A percentile compares a stretch with the other conserved stretches of the same genome.
These are phyloP conservation scores for Druceiella hillmani DNA, from an alignment of 2,888 invertebrate genomes.

Conservation along the genomic window DNA sequence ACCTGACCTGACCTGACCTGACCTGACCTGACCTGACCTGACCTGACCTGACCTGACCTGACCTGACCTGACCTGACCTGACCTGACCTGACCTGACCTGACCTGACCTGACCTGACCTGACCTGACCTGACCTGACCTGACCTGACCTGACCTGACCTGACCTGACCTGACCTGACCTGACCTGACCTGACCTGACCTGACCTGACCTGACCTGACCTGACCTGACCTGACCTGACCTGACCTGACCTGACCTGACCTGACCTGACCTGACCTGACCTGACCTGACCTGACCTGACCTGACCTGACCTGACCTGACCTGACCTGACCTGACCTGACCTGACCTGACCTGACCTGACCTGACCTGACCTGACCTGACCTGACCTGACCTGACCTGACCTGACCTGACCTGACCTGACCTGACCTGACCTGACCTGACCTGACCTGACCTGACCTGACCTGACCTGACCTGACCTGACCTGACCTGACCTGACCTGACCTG, in stretches of 20 bases:
- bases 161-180: conserved; percentile 12
- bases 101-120: conserved; percentile 12
- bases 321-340: conserved; percentile 15
- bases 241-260: conserved; percentile 15
- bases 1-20: conserved; percentile 12
- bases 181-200: conserved; percentile 12
- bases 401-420: conserved; percentile 13
- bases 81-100: conserved; percentile 12
- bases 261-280: conserved; percentile 14
- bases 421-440: conserved; percentile 12
- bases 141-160: conserved; percentile 12
- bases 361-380: conserved; percentile 14
- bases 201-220: conserved; percentile 10
- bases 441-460: conserved; percentile 12
- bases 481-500: conserved; percentile 12
- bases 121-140: conserved; percentile 12
- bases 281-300: conserved; percentile 14
- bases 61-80: too few relatives aligned
- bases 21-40: conserved; percentile 12
- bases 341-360: conserved; percentile 15
- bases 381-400: conserved; percentile 15
- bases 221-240: too few relatives aligned
- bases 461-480: conserved; percentile 12
- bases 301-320: conserved; percentile 15
- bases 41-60: conserved; percentile 11